Percentiles rank a stretch among this genome's conserved stretches.
Evolutionary conservation across 2,113 vertebrate genomes (phyloP).

Genomic region (Polyodon spathula): DNA sequence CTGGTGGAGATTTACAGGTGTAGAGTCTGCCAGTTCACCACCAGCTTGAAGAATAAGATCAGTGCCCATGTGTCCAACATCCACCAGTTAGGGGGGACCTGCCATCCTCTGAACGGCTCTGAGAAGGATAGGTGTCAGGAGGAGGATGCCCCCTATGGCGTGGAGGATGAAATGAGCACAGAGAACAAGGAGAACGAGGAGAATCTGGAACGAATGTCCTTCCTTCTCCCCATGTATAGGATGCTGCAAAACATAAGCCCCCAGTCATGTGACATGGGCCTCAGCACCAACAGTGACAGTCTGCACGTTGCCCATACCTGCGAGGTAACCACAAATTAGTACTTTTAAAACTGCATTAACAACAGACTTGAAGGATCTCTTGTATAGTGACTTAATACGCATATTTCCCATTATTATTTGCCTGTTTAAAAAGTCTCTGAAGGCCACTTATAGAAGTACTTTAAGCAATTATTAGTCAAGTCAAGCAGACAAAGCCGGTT

Average conservation of each 20-base stretch:
- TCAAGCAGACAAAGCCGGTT: too few species aligned
- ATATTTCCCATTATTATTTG: too few species aligned
- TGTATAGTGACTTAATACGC: too few species aligned
- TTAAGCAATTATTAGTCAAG: too few species aligned
- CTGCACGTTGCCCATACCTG: slow-evolving; percentile 36
- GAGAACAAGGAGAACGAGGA: slow-evolving; percentile 37
- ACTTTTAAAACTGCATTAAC: not conserved
- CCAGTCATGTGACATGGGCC: slow-evolving; percentile 34
- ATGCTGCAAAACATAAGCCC: slow-evolving; percentile 46
- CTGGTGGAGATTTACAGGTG: slow-evolving; percentile 42
- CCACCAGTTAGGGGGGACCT: not conserved
- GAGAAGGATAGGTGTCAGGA: slow-evolving; percentile 19
- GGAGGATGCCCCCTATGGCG: slow-evolving; percentile 15
- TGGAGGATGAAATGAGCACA: slow-evolving; percentile 29
- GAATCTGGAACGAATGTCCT: slow-evolving; percentile 28
- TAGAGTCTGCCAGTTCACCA: slow-evolving; percentile 51
- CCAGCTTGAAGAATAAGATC: slow-evolving; percentile 36
- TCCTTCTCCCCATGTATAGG: slow-evolving; percentile 41
- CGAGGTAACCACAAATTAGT: slow-evolving; percentile 33
- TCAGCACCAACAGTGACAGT: slow-evolving; percentile 25
- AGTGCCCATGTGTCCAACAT: slow-evolving; percentile 31
- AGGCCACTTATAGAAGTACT: too few species aligned
- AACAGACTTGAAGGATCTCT: too few species aligned
- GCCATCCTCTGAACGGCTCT: slow-evolving; percentile 16
- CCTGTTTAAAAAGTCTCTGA: too few species aligned